phyloP scores from a whole-genome alignment of 2,797 vertebrate genomes.

The Lophius americanus region DNA sequence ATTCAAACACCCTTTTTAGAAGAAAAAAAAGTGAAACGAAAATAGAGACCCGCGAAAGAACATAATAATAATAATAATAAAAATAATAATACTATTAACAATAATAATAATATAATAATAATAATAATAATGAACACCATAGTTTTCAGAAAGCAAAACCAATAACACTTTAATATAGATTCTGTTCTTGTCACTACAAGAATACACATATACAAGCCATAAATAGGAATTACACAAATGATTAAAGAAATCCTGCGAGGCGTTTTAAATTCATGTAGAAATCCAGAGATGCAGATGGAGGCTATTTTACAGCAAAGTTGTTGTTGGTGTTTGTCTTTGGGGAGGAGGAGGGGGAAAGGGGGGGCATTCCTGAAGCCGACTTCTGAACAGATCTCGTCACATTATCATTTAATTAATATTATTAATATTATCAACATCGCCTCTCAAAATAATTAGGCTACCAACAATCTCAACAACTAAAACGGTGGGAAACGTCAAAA shows the following conservation, averaged over 20 bases:
- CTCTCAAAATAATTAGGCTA: conserved; percentile 82
- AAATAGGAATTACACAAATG: conserved; percentile 99
- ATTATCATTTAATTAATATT: conserved; percentile 65
- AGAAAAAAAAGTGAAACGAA: no score
- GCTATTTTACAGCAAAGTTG: conserved; percentile 79
- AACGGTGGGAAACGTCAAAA: conserved; percentile 83
- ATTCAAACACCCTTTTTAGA: neutral
- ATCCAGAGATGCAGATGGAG: conserved; percentile 74
- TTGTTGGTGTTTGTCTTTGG: conserved; percentile 78
- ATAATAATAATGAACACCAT: conserved; percentile 55
- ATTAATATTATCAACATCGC: conserved; percentile 73
- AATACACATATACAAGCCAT: conserved; percentile 98
- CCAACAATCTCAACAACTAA: conserved; percentile 87
- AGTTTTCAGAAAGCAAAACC: conserved; percentile 85
- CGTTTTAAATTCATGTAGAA: conserved; percentile 79
- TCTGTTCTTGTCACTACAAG: conserved; percentile 91
- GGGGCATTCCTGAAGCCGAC: conserved; percentile 82
- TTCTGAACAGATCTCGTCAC: conserved; percentile 84
- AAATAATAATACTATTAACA: conserved; percentile 4
- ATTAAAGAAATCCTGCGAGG: conserved; percentile 88
- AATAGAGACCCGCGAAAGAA: no score
- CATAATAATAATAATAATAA: neutral
- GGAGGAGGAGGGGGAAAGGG: conserved; percentile 25
- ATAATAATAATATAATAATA: conserved; percentile 28
- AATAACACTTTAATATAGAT: conserved; percentile 98